These are phyloP conservation scores for Macaca fascicularis DNA, from an alignment of 2,113 vertebrate species.

Conservation along the genomic window DNA sequence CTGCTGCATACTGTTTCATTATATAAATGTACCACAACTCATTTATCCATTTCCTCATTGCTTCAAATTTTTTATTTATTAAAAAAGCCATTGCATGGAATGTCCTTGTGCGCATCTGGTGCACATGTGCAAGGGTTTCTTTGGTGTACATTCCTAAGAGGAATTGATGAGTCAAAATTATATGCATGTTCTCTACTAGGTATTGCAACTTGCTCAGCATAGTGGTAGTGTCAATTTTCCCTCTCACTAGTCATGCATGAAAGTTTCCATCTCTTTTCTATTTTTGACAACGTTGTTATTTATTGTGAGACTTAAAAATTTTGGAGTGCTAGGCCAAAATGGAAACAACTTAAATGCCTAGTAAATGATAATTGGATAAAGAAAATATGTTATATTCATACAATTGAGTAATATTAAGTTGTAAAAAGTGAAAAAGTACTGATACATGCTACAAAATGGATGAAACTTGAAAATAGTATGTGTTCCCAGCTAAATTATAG, in stretches of 20 bases:
- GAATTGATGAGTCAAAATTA: not conserved
- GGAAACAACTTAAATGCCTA: not conserved
- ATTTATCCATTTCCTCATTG: not conserved
- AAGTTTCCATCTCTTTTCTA: not conserved
- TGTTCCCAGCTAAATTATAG: conserved; percentile 14
- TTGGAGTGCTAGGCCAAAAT: not conserved
- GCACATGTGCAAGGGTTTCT: not conserved
- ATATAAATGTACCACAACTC: not conserved
- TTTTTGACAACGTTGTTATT: not conserved
- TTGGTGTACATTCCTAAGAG: not conserved
- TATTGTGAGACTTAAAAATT: not conserved
- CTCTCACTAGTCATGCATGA: not conserved
- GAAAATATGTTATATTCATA: not conserved
- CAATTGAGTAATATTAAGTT: not conserved
- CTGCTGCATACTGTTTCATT: not conserved
- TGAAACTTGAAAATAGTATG: not conserved
- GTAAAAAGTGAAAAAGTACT: not conserved
- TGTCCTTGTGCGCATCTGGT: not conserved
- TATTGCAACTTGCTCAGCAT: not conserved
- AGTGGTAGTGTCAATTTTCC: not conserved
- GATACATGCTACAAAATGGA: not conserved
- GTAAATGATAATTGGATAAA: not conserved
- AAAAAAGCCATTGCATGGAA: not conserved
- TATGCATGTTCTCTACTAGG: not conserved
- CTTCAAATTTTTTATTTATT: not conserved